These are phyloP conservation scores for Gymnorhina tibicen DNA, from an alignment of 2,113 vertebrate species.

Conservation along the genomic window DNA sequence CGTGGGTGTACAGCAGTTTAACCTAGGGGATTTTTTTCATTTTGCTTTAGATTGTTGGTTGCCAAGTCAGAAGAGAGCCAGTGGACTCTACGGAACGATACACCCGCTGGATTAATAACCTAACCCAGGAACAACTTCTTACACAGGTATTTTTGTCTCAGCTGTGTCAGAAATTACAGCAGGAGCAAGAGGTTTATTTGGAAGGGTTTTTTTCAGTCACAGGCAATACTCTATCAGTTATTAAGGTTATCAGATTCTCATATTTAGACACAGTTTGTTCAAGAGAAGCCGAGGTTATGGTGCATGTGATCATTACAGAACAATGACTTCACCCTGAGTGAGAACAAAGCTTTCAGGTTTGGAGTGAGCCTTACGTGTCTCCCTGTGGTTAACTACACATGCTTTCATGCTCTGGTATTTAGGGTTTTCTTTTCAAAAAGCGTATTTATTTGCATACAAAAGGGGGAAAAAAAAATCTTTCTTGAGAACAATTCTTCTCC, in stretches of 20 bases:
- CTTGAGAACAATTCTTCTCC: neutral
- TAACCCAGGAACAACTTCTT: constrained; percentile 81
- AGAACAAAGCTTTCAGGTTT: neutral
- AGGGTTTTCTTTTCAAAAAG: neutral
- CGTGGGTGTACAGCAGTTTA: neutral
- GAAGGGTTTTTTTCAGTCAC: neutral
- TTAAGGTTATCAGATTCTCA: neutral
- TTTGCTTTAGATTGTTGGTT: constrained; percentile 85
- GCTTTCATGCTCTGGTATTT: neutral
- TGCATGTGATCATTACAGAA: neutral
- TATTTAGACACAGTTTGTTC: neutral
- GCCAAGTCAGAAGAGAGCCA: constrained; percentile 82
- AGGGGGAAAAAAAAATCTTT: neutral
- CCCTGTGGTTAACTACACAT: neutral
- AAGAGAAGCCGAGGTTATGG: neutral
- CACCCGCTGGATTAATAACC: constrained; percentile 91
- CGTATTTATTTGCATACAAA: neutral
- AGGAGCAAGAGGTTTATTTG: neutral
- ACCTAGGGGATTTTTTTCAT: neutral
- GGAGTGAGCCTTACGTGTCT: neutral
- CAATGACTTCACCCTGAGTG: neutral
- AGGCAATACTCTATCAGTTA: neutral
- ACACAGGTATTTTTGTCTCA: constrained; percentile 81
- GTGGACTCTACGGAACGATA: constrained; percentile 88
- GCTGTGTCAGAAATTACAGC: neutral